These are phyloP conservation scores for Idaea aversata DNA, from an alignment of 2,888 invertebrate genomes.

Conservation along the genomic window DNA sequence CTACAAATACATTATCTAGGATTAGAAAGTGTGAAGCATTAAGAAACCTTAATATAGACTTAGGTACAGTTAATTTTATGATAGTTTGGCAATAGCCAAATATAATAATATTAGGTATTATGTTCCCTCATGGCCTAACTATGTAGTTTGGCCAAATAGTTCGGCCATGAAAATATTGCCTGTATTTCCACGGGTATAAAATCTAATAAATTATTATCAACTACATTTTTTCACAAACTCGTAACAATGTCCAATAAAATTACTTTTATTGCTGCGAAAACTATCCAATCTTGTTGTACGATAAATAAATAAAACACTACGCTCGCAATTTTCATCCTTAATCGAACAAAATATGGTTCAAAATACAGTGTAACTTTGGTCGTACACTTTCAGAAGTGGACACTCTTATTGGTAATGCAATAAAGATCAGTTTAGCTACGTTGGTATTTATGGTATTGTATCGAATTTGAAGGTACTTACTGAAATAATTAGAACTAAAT, in stretches of 20 bases:
- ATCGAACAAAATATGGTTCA: conserved; percentile 3
- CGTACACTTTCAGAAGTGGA: neutral
- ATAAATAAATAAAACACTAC: conserved; percentile 35
- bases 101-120: too few species aligned
- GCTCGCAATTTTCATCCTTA: conserved; percentile 18
- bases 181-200: neutral
- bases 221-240: neutral
- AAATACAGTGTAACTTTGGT: conserved; percentile 1
- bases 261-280: conserved; percentile 36
- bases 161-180: neutral
- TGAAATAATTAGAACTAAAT: neutral
- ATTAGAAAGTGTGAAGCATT: too few species aligned
- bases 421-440: neutral
- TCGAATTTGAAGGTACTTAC: neutral
- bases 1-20: too few species aligned
- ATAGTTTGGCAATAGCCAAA: too few species aligned
- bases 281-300: conserved; percentile 32
- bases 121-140: too few species aligned
- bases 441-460: neutral
- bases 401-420: neutral
- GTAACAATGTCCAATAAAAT: conserved; percentile 33
- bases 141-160: too few species aligned
- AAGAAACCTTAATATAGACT: too few species aligned
- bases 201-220: neutral
- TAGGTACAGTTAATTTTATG: too few species aligned